Conservation (phyloP, 2,797 vertebrate genomes). For the Myotis vivesi region DNA sequence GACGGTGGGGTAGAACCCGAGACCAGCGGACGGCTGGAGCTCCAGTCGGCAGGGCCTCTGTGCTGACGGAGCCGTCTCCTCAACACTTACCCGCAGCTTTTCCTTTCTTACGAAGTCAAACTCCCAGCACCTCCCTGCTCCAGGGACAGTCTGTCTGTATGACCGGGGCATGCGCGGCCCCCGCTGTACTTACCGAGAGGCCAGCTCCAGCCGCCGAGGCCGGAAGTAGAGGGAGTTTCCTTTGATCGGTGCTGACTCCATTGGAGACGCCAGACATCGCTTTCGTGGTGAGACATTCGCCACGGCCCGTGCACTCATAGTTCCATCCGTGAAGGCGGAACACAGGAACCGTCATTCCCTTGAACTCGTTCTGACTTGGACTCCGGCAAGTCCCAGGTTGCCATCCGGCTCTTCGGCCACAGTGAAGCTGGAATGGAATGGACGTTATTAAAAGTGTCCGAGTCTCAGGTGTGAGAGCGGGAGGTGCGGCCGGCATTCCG, state of each 20-base stretch:
- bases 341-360: neutral
- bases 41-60: too few species aligned
- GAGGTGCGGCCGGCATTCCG: neutral
- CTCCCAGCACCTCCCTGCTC: neutral
- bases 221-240: neutral
- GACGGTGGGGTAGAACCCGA: neutral
- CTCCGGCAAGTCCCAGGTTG: neutral
- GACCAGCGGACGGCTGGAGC: neutral
- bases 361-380: neutral
- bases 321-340: slow-evolving; percentile 18
- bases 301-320: slow-evolving; percentile 4
- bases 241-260: neutral
- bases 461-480: slow-evolving; percentile 2
- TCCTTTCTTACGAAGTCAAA: neutral
- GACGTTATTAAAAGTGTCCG: neutral
- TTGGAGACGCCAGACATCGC: neutral
- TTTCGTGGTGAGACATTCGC: neutral
- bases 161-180: neutral
- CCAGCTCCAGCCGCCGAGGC: neutral
- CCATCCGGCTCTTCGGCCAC: neutral
- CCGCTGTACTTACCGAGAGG: neutral
- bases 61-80: neutral
- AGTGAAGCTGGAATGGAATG: neutral
- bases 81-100: neutral
- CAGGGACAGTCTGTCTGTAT: neutral